Conservation (phyloP, 2,888 invertebrate genomes). For the Nemurella pictetii region DNA sequence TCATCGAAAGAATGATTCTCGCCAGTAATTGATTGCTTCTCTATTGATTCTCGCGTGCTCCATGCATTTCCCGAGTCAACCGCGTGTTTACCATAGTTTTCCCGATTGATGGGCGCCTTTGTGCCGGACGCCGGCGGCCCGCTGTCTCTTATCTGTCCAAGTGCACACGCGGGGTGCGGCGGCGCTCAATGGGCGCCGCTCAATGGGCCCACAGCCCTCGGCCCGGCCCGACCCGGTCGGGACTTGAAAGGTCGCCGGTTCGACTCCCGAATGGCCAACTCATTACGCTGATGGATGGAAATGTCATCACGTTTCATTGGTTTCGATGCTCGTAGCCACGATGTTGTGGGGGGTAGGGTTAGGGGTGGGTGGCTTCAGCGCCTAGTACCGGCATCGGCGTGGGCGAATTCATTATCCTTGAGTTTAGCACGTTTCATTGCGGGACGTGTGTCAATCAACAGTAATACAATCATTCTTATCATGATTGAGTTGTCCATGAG, state of each 20-base stretch:
- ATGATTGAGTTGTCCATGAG: too few species aligned
- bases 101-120: neutral
- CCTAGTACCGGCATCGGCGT: too few species aligned
- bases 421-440: neutral
- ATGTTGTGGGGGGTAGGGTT: too few species aligned
- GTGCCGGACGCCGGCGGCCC: neutral
- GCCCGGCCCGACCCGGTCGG: neutral
- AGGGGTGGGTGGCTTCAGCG: neutral
- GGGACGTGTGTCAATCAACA: neutral
- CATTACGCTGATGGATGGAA: conserved; percentile 30
- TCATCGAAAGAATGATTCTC: too few species aligned
- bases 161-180: neutral
- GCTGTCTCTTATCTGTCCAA: neutral
- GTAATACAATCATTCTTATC: neutral
- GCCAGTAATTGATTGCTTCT: neutral
- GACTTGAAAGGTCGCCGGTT: conserved; percentile 37
- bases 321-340: neutral
- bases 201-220: neutral
- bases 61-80: neutral
- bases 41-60: neutral
- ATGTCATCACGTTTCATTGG: conserved; percentile 31
- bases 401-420: neutral
- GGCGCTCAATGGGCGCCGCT: neutral
- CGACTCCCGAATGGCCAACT: conserved; percentile 35
- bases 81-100: neutral